Base-by-base conservation (phyloP, 1,140 invertebrate species). In the Rhopalosiphum padi region DNA sequence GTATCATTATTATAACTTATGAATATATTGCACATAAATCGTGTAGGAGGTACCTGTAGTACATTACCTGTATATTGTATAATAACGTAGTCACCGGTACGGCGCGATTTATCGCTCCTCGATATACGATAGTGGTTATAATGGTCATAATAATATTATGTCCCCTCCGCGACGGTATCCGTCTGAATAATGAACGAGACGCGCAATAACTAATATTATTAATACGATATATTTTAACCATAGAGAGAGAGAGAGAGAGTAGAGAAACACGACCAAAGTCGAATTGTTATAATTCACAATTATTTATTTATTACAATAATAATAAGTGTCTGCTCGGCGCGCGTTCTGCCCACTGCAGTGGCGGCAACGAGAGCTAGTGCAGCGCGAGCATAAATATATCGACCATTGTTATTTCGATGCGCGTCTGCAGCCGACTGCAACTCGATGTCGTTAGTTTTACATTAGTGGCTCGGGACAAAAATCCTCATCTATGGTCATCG, bases 361-460 rank as follows among this genome's bases (percentile, higher is more conserved):
- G 30, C 11, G 11, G 30, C 30, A n/a, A 68, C 30, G 25, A 68
- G 60, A 68, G 60, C 11, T n/a, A n/a, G 30, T 77, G 60, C 60
- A 77, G 30, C 18, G 15, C 30, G 60, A 35, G 30, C 30, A 77
- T 77, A 77, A 77, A 68, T 77, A 77, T 6, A 35, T 77, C 60
- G 30, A 30, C 5, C 60, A 77, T 77, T 77, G 60, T 77, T 77
- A n/a, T 77, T 77, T 77, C 30, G 4, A n/a, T 77, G 60, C 55
- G 55, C 30, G 30, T 60, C 55, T 60, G 55, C n/a, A 77, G 30
- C 30, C 60, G 60, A 77, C 60, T 77, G 60, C 30, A 77, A 77
- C 60, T 77, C 30, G 21, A 25, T 41, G 82, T 85, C 41, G 83
- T 85, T 85, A 85, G 41, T 87, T 87, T 87, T 87, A 87, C 86